Percentiles rank a stretch among this genome's conserved stretches.
phyloP scores from a whole-genome alignment of 2,888 invertebrate species.

The Branchellion lobata region DNA sequence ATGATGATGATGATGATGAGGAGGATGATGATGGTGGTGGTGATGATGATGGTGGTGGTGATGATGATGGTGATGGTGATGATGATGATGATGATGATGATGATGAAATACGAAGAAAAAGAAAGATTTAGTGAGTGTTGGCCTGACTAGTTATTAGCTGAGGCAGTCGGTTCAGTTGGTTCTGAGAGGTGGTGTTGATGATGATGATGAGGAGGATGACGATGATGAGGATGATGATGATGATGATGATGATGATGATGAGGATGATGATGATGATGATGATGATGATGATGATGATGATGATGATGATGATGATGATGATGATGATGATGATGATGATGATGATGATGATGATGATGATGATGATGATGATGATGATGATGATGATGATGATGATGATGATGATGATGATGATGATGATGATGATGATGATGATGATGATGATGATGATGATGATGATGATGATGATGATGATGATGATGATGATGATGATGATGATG shows the following conservation, averaged over 20 bases:
- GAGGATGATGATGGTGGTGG: conserved; percentile 16
- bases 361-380: too few species aligned
- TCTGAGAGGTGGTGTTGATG: background rate
- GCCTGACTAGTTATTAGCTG: too few species aligned
- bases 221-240: conserved; percentile 43
- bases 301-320: conserved; percentile 25
- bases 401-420: too few species aligned
- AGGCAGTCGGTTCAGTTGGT: too few species aligned
- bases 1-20: conserved; percentile 16
- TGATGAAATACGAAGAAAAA: too few species aligned
- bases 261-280: conserved; percentile 36
- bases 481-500: conserved; percentile 48
- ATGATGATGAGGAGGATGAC: conserved; percentile 38
- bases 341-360: background rate
- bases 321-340: conserved; percentile 21
- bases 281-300: conserved; percentile 38
- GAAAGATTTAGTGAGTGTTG: too few species aligned
- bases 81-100: background rate
- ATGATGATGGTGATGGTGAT: conserved; percentile 12
- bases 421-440: too few species aligned
- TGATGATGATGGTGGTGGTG: conserved; percentile 8
- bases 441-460: too few species aligned
- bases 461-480: background rate
- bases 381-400: too few species aligned
- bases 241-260: conserved; percentile 34